Evolutionary conservation across 2,113 vertebrate species (phyloP), one percentile per base, ranked within the genome.

Genomic region (Callaeas wilsoni): DNA sequence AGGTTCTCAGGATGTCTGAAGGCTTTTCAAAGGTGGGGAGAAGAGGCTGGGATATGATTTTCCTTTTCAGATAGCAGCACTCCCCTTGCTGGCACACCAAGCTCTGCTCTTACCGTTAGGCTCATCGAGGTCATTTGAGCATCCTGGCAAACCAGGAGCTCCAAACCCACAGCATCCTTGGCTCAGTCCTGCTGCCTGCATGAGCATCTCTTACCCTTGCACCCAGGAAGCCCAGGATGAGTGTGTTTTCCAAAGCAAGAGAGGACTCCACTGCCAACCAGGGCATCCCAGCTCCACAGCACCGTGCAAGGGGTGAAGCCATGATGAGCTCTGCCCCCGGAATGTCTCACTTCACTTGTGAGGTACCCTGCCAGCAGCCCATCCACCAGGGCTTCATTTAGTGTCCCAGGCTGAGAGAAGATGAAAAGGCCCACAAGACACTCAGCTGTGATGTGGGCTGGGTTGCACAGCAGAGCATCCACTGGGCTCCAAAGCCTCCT

Each of bases 101-200:
- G 68, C n/a, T 76, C 71, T 80, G 80, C 68, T 73, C 44, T 78
- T 29, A 63, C 56, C 56, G 50, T 18, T 10, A 25, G 47, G 22
- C 30, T 77, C 16, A 5, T 52, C 27, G 19, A n/a, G 56, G 35
- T 25, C 27, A 23, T 50, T 12, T 35, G 27, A 65, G 79, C 47
- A 73, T 41, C 42, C 67, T 67, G 55, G 83, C 63, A 70, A 83
- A 35, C 22, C 64, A 93, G 68, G 55, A 86, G 73, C 56, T 89
- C 71, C 64, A 26, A 21, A 6, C 13, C 7, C 68, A 46, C 21
- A 26, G 50, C 11, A 35, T 14, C 60, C 52, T 27, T n/a, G 56
- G 53, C 71, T 92, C 68, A 46, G n/a, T 22, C 76, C 33, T 90
- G 60, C 87, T 62, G 62, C 37, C 27, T 67, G 39, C 33, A 25